These are phyloP conservation scores for Dendrophyllia cribrosa DNA, from an alignment of 64 coral and sea anemone genomes.

Conservation along the genomic window DNA sequence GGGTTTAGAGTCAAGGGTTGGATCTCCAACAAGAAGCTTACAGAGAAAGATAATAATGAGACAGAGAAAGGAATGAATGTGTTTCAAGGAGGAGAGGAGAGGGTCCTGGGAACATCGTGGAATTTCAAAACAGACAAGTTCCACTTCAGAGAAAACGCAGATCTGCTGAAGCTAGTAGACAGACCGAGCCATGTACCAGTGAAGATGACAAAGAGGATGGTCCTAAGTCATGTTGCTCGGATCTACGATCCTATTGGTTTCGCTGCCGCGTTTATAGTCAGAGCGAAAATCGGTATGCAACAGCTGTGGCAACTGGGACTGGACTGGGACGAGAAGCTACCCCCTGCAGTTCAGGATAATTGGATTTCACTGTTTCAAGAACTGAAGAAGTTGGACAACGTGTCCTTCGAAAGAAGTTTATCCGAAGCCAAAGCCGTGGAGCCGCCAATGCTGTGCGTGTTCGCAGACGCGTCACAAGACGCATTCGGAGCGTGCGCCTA, in stretches of 20 bases:
- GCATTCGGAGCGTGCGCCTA: too few species aligned
- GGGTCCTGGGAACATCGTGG: conserved; percentile 39
- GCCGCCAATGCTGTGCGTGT: too few species aligned
- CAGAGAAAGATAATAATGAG: conserved; percentile 18
- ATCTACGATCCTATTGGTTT: background rate
- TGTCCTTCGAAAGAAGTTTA: too few species aligned
- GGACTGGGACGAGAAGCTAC: too few species aligned
- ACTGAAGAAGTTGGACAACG: too few species aligned
- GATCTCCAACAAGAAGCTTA: too few species aligned
- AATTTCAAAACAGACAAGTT: conserved; percentile 25
- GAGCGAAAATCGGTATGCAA: too few species aligned
- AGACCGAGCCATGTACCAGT: background rate
- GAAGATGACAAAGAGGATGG: conserved; percentile 49
- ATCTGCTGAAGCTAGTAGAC: conserved; percentile 34
- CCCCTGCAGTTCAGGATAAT: too few species aligned
- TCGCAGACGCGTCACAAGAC: too few species aligned
- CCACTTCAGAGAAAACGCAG: conserved; percentile 3
- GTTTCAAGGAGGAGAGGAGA: conserved; percentile 49
- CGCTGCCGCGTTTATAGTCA: background rate
- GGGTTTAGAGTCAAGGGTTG: conserved; percentile 70
- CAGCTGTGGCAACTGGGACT: too few species aligned
- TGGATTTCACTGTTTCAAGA: too few species aligned
- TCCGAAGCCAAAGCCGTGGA: too few species aligned
- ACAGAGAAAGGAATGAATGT: background rate
- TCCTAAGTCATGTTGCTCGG: conserved; percentile 38